Evolutionary conservation across 2,797 vertebrate genomes (phyloP).

Genomic region (Girardinus metallicus): DNA sequence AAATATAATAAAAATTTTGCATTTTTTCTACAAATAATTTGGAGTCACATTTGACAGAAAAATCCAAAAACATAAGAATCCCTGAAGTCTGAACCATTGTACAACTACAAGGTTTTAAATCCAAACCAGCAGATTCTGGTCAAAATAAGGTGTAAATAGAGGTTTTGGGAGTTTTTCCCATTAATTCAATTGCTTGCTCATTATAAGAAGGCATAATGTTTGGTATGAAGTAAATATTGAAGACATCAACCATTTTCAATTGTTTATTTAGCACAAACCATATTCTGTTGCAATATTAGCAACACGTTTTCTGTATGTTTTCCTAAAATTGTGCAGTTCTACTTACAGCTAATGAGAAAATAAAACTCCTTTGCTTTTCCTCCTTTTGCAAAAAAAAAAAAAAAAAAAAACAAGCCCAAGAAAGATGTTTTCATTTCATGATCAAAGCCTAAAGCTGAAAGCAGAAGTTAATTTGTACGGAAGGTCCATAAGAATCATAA

Average conservation of each 20-base stretch:
- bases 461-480: neutral
- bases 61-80: neutral
- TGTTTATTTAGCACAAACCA: neutral
- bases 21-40: neutral
- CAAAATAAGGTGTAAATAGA: no score
- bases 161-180: neutral
- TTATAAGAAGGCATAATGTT: neutral
- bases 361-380: neutral
- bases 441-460: conserved; percentile 6
- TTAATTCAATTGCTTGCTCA: neutral
- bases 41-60: neutral
- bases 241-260: neutral
- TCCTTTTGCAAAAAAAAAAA: neutral
- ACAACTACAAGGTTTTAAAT: neutral
- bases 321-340: neutral
- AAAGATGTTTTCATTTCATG: neutral
- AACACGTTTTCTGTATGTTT: neutral
- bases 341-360: neutral
- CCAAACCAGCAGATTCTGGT: neutral
- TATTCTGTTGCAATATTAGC: neutral
- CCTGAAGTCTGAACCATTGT: neutral
- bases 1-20: neutral
- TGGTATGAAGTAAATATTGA: neutral
- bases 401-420: conserved; percentile 3
- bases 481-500: conserved; percentile 5